phyloP scores from a whole-genome alignment of 2,113 vertebrate species.

The Ameiurus melas region DNA sequence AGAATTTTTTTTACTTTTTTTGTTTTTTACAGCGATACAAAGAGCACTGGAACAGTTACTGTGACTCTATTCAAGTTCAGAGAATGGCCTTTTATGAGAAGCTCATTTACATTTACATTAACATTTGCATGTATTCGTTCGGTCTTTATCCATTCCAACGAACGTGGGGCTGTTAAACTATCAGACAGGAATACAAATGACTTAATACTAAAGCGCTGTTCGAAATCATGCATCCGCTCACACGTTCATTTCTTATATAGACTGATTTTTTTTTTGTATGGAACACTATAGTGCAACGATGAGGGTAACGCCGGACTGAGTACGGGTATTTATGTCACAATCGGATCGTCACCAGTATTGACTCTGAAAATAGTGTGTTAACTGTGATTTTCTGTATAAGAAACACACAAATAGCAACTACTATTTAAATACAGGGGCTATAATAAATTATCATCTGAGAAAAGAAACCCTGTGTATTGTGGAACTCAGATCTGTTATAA shows the following conservation, averaged over 20 bases:
- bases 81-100: not conserved
- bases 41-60: not conserved
- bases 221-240: not conserved
- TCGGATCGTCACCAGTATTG: not conserved
- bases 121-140: constrained; percentile 1
- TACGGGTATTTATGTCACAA: not conserved
- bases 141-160: not conserved
- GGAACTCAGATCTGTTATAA: not conserved
- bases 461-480: not conserved
- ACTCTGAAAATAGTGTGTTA: not conserved
- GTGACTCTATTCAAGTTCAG: not conserved
- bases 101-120: constrained; percentile 16
- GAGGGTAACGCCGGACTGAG: not conserved
- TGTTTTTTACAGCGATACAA: not conserved
- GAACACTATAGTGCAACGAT: not conserved
- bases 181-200: not conserved
- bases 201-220: not conserved
- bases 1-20: not conserved
- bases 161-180: not conserved
- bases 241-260: not conserved
- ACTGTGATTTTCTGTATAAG: not conserved
- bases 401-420: not conserved
- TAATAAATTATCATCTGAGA: not conserved
- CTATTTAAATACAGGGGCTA: not conserved
- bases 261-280: not conserved